Evolutionary conservation across 2,888 invertebrate species (phyloP), one percentile per base, ranked within the genome.

Genomic region (Phyllotreta striolata): DNA sequence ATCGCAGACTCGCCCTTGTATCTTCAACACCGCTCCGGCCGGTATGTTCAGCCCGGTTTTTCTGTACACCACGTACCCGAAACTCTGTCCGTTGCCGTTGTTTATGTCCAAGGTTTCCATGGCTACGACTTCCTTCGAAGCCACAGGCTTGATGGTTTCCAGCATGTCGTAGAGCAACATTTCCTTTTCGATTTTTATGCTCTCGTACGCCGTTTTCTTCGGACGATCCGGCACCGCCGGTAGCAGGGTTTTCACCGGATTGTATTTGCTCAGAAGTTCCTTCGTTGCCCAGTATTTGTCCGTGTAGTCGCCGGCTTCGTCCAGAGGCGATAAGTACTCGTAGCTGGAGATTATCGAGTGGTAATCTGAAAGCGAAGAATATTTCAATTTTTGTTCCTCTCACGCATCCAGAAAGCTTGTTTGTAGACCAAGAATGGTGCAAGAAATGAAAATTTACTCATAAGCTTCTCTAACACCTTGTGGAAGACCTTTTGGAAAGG

Each of bases 321-420:
- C 87, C 68, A 98, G 82, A 0, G 96, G 96, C 0, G 96, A 91
- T 78, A 96, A 94, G 76, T 96, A 97, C 79, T 97, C 96, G 66
- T 84, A 84, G 63, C 82, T 82, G 1, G 81, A 80, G 8, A 81
- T 80, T 63, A 80, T 80, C 14, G 83, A 78, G 61, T 77, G 74
- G 68, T 70, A 79, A 5, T 76, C 78, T 38, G 69, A 66, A 71
- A 62, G 44, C 13, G 14, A 9, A 9, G 8, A 44, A 4, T 24
- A 24, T 4, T 24, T 24, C 24, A 24, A n/a, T n/a, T n/a, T n/a
- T n/a, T n/a, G n/a, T n/a, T n/a, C n/a, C n/a, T n/a, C n/a, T n/a
- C n/a, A n/a, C n/a, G n/a, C n/a, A n/a, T n/a, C n/a, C n/a, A n/a
- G n/a, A n/a, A n/a, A n/a, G n/a, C n/a, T n/a, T n/a, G n/a, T n/a